Percentiles rank a stretch among this genome's conserved stretches.
Conservation (phyloP, 2,888 invertebrate genomes). For the Chymomyza procnemis region DNA sequence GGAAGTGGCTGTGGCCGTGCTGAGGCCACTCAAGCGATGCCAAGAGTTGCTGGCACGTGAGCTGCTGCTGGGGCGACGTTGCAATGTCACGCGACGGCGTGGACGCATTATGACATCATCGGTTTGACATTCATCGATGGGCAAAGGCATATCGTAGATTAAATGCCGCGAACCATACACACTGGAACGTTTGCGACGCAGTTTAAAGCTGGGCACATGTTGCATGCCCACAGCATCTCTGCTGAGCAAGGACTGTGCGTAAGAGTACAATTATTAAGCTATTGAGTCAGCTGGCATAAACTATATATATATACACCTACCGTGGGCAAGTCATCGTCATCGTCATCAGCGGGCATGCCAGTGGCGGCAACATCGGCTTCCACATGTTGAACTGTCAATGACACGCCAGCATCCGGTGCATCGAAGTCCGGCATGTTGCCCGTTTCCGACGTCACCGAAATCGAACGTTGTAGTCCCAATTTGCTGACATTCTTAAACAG, state of each 20-base stretch:
- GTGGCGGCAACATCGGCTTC: not conserved
- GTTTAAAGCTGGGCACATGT: slow-evolving; percentile 57
- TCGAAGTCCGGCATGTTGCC: slow-evolving; percentile 35
- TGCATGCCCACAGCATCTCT: not conserved
- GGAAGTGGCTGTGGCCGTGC: slow-evolving; percentile 64
- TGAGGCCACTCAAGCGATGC: slow-evolving; percentile 67
- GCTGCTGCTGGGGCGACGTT: slow-evolving; percentile 46
- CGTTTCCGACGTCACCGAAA: slow-evolving; percentile 55
- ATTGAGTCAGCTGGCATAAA: not conserved
- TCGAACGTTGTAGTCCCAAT: slow-evolving; percentile 75
- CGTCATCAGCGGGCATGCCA: slow-evolving; percentile 49
- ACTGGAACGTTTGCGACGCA: slow-evolving; percentile 79
- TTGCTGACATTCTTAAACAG: slow-evolving; percentile 77
- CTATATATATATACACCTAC: too few relatives aligned
- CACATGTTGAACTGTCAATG: not conserved
- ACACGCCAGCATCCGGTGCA: slow-evolving; percentile 34
- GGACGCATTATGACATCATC: slow-evolving; percentile 78
- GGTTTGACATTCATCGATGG: slow-evolving; percentile 81
- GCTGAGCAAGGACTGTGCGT: not conserved
- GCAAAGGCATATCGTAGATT: slow-evolving; percentile 82
- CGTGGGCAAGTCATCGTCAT: slow-evolving; percentile 52
- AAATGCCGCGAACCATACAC: slow-evolving; percentile 81
- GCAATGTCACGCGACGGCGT: slow-evolving; percentile 51
- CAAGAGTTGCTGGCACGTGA: slow-evolving; percentile 51
- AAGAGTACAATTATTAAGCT: slow-evolving; percentile 1